phyloP scores from a whole-genome alignment of 2,797 vertebrate genomes.

The Acipenser ruthenus region DNA sequence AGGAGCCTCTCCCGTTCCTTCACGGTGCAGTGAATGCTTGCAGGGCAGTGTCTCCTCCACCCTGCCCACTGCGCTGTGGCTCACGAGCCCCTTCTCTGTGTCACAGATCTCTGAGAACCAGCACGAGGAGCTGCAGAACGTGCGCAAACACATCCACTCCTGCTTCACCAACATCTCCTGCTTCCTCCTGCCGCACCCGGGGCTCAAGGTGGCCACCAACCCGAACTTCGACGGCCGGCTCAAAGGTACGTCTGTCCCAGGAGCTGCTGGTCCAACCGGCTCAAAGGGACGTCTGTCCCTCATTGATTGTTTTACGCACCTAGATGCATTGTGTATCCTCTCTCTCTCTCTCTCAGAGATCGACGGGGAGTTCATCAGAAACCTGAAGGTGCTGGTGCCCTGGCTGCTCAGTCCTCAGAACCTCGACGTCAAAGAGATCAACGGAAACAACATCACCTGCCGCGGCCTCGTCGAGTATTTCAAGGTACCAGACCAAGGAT shows the following conservation, averaged over 20 bases:
- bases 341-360: slow-evolving; percentile 70
- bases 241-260: slow-evolving; percentile 59
- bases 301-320: no score
- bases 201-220: slow-evolving; percentile 95
- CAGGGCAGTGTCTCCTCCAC: no score
- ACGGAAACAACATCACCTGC: slow-evolving; percentile 92
- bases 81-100: slow-evolving; percentile 9
- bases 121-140: slow-evolving; percentile 95
- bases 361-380: slow-evolving; percentile 85
- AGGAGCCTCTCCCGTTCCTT: no score
- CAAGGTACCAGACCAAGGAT: slow-evolving; percentile 61
- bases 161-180: slow-evolving; percentile 98
- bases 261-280: not conserved
- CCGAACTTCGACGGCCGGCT: slow-evolving; percentile 91
- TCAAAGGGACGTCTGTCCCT: no score
- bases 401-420: slow-evolving; percentile 84
- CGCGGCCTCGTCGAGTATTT: slow-evolving; percentile 95
- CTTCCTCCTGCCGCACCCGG: slow-evolving; percentile 94
- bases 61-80: no score
- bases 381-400: slow-evolving; percentile 87
- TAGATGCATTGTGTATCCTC: no score
- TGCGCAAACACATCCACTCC: slow-evolving; percentile 96
- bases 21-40: no score
- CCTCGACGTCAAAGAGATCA: slow-evolving; percentile 95
- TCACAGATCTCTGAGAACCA: slow-evolving; percentile 94